phyloP scores from a whole-genome alignment of 2,113 vertebrate species.

The Heptranchias perlo region DNA sequence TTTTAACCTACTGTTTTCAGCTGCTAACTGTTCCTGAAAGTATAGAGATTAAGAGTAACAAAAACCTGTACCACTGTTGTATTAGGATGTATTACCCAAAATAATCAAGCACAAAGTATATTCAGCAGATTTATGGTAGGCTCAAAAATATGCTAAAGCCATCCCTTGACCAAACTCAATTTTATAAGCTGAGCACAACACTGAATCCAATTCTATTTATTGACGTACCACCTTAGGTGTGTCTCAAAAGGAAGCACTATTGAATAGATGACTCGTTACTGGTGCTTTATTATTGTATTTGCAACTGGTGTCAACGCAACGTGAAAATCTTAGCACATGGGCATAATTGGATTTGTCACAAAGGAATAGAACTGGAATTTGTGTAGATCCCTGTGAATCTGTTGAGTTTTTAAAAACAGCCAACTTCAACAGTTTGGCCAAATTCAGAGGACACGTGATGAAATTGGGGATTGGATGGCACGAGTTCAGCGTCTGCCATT shows the following conservation, averaged over 20 bases:
- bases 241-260: background rate
- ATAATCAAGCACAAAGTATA: background rate
- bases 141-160: background rate
- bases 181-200: background rate
- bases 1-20: constrained; percentile 66
- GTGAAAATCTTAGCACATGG: background rate
- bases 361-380: background rate
- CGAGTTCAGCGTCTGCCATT: background rate
- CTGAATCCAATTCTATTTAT: background rate
- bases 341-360: background rate
- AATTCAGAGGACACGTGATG: background rate
- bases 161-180: background rate
- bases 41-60: background rate
- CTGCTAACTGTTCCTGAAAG: constrained; percentile 77
- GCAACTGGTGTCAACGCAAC: background rate
- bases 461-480: background rate
- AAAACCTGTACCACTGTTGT: background rate
- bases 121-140: background rate
- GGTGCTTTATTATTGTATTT: background rate
- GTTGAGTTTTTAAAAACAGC: background rate
- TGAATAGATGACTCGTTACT: background rate
- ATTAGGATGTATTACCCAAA: background rate
- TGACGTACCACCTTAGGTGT: background rate
- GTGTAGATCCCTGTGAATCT: background rate
- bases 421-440: background rate